phyloP scores from a whole-genome alignment of 2,888 invertebrate species.

The Drosophila vallismaia region DNA sequence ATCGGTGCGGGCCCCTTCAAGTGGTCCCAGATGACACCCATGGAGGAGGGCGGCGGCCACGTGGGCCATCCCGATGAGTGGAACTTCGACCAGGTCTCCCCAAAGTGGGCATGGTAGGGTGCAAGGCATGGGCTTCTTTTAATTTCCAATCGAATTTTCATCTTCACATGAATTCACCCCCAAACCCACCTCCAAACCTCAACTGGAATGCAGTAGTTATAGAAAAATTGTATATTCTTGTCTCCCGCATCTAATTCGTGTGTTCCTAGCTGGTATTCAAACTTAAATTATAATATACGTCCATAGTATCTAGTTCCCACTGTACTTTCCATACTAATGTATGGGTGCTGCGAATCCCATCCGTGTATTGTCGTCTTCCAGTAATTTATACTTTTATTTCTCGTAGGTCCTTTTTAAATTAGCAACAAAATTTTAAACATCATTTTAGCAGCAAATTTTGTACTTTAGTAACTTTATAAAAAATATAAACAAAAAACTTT shows the following conservation, averaged over 20 bases:
- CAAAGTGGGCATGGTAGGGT: conserved; percentile 82
- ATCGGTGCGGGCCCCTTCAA: conserved; percentile 80
- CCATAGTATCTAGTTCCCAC: conserved; percentile 59
- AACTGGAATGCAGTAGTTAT: conserved; percentile 51
- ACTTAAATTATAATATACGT: conserved; percentile 53
- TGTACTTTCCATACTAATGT: conserved; percentile 25
- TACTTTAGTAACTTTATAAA: conserved; percentile 44
- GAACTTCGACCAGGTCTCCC: conserved; percentile 83
- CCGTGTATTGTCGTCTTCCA: conserved; percentile 68
- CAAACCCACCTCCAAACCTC: conserved; percentile 12
- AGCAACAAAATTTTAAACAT: conserved; percentile 36
- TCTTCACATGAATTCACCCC: neutral
- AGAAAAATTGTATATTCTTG: conserved; percentile 28
- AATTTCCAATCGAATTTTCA: conserved; percentile 58
- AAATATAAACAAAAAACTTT: conserved; percentile 10
- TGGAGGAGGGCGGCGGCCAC: conserved; percentile 70
- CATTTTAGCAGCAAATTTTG: conserved; percentile 42
- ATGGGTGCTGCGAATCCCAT: conserved; percentile 37
- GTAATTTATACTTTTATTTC: conserved; percentile 7
- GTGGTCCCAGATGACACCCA: conserved; percentile 80
- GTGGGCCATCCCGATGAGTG: conserved; percentile 83
- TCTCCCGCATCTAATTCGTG: conserved; percentile 29
- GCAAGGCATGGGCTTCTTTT: neutral
- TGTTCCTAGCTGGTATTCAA: conserved; percentile 61
- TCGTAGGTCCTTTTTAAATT: conserved; percentile 23